These are phyloP conservation scores for Passer domesticus DNA, from an alignment of 2,113 vertebrate genomes.

Conservation along the genomic window DNA sequence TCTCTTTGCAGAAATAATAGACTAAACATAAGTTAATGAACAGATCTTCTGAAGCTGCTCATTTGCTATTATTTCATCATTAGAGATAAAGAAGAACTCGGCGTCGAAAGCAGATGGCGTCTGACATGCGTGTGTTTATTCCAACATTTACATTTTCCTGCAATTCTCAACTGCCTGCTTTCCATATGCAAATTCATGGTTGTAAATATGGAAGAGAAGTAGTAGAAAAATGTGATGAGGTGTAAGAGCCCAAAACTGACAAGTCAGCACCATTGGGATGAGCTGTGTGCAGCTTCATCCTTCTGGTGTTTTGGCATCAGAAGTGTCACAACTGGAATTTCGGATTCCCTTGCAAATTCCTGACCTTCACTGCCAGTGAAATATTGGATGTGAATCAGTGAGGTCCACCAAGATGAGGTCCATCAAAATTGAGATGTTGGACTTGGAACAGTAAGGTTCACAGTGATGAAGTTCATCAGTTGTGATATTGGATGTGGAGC, in stretches of 20 bases:
- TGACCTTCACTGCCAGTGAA: not conserved
- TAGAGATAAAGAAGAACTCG: not conserved
- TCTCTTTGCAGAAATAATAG: not conserved
- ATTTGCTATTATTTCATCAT: slow-evolving; percentile 1
- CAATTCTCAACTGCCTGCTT: not conserved
- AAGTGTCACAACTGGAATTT: not conserved
- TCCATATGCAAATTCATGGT: not conserved
- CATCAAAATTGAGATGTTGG: not conserved
- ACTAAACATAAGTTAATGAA: slow-evolving; percentile 31
- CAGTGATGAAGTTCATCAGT: not conserved
- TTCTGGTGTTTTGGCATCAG: fast-evolving
- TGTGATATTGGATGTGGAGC: not conserved
- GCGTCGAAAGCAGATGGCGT: not conserved
- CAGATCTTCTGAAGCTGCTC: not conserved
- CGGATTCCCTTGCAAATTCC: not conserved
- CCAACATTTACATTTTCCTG: not conserved
- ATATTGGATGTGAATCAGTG: not conserved
- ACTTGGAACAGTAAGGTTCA: not conserved
- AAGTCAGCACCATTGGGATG: not conserved
- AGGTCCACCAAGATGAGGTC: not conserved
- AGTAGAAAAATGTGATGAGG: not conserved
- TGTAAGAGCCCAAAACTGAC: not conserved
- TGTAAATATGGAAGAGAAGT: not conserved
- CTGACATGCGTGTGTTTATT: not conserved
- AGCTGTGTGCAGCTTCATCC: not conserved